phyloP scores from a whole-genome alignment of 2,797 vertebrate genomes.

The Synanceia verrucosa region DNA sequence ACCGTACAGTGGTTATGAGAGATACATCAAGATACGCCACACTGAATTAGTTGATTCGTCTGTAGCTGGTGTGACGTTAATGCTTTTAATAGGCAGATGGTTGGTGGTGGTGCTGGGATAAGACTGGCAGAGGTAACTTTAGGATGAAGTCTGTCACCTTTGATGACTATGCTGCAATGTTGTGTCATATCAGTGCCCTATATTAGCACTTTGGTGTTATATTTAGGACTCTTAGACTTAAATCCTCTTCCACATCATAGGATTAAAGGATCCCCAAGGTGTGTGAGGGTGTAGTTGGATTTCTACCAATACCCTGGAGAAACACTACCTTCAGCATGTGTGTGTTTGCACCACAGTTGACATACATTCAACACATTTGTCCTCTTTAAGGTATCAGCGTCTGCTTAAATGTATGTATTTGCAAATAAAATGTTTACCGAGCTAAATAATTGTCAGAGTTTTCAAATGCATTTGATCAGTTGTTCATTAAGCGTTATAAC shows the following conservation, averaged over 20 bases:
- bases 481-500: not conserved
- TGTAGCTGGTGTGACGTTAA: conserved; percentile 39
- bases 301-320: conserved; percentile 48
- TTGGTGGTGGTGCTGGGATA: conserved; percentile 38
- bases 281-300: conserved; percentile 50
- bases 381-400: conserved; percentile 20
- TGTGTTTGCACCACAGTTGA: conserved; percentile 24
- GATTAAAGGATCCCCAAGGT: conserved; percentile 69
- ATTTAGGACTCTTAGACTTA: conserved; percentile 62
- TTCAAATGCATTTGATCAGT: not conserved
- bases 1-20: conserved; percentile 1
- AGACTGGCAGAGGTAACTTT: conserved; percentile 35
- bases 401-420: not conserved
- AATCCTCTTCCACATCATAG: conserved; percentile 67
- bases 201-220: conserved; percentile 63
- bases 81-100: conserved; percentile 40
- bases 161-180: conserved; percentile 44
- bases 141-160: conserved; percentile 56
- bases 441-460: not conserved
- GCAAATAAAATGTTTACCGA: not conserved
- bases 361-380: conserved; percentile 22
- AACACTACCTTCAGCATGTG: conserved; percentile 30
- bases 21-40: conserved; percentile 19
- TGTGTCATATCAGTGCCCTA: conserved; percentile 43
- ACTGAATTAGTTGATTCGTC: conserved; percentile 51